Evolutionary conservation across 2,113 vertebrate genomes (phyloP).

Genomic region (Formicarius rufipectus): DNA sequence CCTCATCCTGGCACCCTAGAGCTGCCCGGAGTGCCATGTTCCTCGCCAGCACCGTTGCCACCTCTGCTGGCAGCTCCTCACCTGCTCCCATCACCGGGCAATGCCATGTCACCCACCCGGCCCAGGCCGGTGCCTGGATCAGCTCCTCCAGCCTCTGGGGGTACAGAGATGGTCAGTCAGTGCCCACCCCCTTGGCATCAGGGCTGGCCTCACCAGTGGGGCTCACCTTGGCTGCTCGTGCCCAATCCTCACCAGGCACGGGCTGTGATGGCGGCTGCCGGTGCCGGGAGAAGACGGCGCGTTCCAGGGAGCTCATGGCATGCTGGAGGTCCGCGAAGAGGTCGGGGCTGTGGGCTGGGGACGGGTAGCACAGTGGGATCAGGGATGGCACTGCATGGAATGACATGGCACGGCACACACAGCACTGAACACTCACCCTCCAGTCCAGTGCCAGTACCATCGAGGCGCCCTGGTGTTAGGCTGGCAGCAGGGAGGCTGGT

Average conservation of each 20-base stretch:
- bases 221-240: conserved; percentile 69
- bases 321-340: conserved; percentile 81
- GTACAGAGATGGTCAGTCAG: rapidly evolving
- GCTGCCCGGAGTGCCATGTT: conserved; percentile 66
- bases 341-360: neutral
- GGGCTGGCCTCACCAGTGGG: rapidly evolving
- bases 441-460: rapidly evolving
- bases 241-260: neutral
- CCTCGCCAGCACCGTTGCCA: conserved; percentile 36
- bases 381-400: rapidly evolving
- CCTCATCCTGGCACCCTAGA: conserved; percentile 67
- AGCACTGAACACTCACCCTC: neutral
- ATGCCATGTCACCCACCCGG: rapidly evolving
- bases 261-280: conserved; percentile 3
- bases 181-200: rapidly evolving
- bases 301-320: conserved; percentile 83
- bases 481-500: neutral
- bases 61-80: neutral
- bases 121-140: conserved; percentile 50
- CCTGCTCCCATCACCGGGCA: conserved; percentile 39
- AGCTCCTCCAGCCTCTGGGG: conserved; percentile 80
- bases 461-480: rapidly evolving
- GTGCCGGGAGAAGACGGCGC: conserved; percentile 74
- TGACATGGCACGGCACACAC: rapidly evolving
- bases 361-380: rapidly evolving